Percentiles rank a stretch among this genome's conserved stretches.
Evolutionary conservation across 2,797 vertebrate genomes (phyloP).

Genomic region (Gambelia wislizenii): DNA sequence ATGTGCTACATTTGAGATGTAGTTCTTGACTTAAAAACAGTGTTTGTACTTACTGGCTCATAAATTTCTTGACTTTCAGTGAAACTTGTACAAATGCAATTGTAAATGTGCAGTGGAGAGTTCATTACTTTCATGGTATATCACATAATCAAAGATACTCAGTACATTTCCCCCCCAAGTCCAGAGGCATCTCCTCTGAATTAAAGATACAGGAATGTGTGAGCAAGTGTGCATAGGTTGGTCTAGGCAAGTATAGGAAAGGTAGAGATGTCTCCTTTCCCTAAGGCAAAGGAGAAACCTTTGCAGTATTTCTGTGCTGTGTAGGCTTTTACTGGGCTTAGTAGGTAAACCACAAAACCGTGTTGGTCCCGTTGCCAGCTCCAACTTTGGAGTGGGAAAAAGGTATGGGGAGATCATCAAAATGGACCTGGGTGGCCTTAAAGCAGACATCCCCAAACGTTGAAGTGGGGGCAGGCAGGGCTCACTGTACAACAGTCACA

Average conservation of each 20-base stretch:
- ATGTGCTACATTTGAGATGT: slow-evolving; percentile 3
- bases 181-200: no score
- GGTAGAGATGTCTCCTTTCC: neutral
- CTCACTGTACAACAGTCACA: neutral
- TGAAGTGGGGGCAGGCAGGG: neutral
- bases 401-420: neutral
- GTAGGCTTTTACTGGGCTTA: neutral
- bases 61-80: neutral
- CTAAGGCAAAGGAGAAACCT: neutral
- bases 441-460: neutral
- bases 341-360: neutral
- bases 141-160: neutral
- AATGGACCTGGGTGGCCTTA: neutral
- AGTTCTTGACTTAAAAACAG: neutral
- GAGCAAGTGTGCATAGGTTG: neutral
- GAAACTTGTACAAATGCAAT: neutral
- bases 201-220: neutral
- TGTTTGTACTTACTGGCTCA: neutral
- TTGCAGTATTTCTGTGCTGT: no score
- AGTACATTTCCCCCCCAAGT: neutral
- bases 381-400: neutral
- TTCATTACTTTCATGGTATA: neutral
- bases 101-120: neutral
- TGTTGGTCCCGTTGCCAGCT: neutral
- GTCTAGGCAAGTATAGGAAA: neutral